These are phyloP conservation scores for Uropetala carovei DNA, from an alignment of 2,888 invertebrate species.

Conservation along the genomic window DNA sequence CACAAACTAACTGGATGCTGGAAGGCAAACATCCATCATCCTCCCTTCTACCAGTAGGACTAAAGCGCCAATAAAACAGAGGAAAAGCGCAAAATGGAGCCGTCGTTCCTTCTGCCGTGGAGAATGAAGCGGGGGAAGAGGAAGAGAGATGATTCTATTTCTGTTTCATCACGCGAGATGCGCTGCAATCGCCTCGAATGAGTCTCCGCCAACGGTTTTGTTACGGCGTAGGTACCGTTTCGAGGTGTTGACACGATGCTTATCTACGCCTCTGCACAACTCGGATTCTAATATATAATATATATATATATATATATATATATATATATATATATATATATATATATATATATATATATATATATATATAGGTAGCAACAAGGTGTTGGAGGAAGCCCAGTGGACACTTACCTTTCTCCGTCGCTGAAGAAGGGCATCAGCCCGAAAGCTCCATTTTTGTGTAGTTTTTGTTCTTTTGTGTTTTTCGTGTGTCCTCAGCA, in stretches of 20 bases:
- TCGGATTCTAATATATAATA: not conserved
- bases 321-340: no score
- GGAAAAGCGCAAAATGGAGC: constrained; percentile 19
- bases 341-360: no score
- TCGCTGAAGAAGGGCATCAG: no score
- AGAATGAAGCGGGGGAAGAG: not conserved
- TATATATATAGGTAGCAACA: no score
- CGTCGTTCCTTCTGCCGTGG: not conserved
- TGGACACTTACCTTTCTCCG: no score
- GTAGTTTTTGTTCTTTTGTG: no score
- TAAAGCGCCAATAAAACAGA: constrained; percentile 40
- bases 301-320: no score
- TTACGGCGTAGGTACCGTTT: not conserved
- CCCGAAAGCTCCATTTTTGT: no score
- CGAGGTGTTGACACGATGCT: not conserved
- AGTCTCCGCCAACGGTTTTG: not conserved
- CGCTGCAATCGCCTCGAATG: not conserved
- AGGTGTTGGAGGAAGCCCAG: no score
- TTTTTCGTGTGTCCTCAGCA: no score
- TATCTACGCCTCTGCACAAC: not conserved
- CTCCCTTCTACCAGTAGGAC: not conserved
- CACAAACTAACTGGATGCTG: no score
- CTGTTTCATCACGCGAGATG: constrained; percentile 28
- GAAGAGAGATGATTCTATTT: constrained; percentile 42
- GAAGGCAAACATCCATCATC: not conserved